A percentile compares a stretch with the other conserved stretches of the same genome.
phyloP scores from a whole-genome alignment of 2,888 invertebrate species.

The Orthosia cruda region DNA sequence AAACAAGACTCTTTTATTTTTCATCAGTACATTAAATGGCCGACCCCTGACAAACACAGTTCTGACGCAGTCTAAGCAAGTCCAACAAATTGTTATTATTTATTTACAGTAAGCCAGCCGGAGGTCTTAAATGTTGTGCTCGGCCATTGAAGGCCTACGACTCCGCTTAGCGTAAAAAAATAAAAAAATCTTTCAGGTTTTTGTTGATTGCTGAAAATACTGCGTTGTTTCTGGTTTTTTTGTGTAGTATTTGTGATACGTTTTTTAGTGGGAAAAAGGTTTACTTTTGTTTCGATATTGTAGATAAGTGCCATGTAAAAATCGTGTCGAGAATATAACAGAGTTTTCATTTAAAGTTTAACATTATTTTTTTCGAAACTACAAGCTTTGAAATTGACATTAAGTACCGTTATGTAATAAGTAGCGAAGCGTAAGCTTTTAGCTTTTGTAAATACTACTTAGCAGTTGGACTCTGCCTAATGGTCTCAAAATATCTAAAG shows the following conservation, averaged over 20 bases:
- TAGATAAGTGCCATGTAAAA: neutral
- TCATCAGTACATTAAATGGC: constrained; percentile 11
- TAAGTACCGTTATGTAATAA: too few relatives aligned
- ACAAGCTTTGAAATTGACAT: too few relatives aligned
- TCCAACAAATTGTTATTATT: constrained; percentile 52
- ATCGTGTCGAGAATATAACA: too few relatives aligned
- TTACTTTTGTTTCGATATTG: neutral
- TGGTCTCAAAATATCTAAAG: too few relatives aligned
- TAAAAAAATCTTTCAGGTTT: constrained; percentile 31
- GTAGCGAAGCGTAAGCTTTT: too few relatives aligned
- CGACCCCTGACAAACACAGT: constrained; percentile 10
- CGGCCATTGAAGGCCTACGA: constrained; percentile 27
- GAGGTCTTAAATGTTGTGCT: constrained; percentile 51
- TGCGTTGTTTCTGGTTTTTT: neutral
- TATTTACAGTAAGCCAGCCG: constrained; percentile 48
- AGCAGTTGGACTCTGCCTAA: too few relatives aligned
- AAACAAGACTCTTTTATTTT: neutral
- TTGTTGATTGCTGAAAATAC: constrained; percentile 32
- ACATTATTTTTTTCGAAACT: too few relatives aligned
- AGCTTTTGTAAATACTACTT: too few relatives aligned
- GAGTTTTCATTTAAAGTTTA: too few relatives aligned
- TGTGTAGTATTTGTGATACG: neutral
- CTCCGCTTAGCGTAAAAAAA: constrained; percentile 49
- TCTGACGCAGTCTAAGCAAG: constrained; percentile 7
- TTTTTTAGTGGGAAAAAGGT: neutral